Evolutionary conservation across 2,797 vertebrate genomes (phyloP).

Genomic region (Mergus octosetaceus): DNA sequence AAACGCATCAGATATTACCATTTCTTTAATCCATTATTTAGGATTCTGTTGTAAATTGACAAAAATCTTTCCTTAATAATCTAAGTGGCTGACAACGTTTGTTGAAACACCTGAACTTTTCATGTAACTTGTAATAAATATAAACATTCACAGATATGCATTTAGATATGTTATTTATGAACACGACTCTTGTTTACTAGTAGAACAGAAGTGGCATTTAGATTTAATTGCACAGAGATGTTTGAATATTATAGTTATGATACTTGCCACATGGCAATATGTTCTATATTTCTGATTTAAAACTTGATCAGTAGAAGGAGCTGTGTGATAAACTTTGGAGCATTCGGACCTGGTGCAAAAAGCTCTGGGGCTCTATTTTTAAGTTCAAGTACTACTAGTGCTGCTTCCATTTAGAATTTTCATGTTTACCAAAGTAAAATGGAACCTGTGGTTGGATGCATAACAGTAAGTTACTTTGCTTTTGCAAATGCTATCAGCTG

Average conservation of each 20-base stretch:
- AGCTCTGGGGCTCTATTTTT: not conserved
- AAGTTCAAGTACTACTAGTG: not conserved
- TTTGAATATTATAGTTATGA: not conserved
- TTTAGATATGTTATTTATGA: not conserved
- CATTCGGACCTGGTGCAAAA: not conserved
- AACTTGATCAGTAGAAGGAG: not conserved
- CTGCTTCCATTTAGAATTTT: not conserved
- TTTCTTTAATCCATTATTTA: not conserved
- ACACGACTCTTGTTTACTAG: not conserved
- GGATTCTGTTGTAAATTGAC: not conserved
- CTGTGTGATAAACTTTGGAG: not conserved
- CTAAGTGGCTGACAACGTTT: not conserved
- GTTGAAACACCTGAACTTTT: not conserved
- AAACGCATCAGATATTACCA: not conserved
- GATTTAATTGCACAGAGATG: not conserved
- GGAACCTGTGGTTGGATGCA: not conserved
- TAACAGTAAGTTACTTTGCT: not conserved
- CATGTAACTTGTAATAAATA: not conserved
- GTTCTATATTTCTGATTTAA: not conserved
- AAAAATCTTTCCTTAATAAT: not conserved
- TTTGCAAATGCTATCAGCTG: slow-evolving; percentile 30
- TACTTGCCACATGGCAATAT: accelerated
- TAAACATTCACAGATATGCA: not conserved
- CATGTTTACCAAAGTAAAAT: not conserved
- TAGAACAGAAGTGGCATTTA: not conserved